Evolutionary conservation across 2,113 vertebrate genomes (phyloP).

Genomic region (Labrus mixtus): DNA sequence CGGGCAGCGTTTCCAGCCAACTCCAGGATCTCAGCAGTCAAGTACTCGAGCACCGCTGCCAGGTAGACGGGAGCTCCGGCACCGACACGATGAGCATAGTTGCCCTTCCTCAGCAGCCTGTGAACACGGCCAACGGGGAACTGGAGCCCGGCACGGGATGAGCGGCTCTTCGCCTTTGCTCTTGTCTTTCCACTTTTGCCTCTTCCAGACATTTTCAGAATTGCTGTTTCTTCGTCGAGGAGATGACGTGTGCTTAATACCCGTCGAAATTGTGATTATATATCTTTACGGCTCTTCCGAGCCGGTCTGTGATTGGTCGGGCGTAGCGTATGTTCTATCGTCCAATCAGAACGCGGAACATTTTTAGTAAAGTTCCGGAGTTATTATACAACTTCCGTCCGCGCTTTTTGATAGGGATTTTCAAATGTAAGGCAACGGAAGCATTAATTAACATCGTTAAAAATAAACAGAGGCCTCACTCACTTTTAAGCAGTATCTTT

Average conservation of each 20-base stretch:
- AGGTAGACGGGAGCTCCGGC: constrained; percentile 33
- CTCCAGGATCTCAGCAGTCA: constrained; percentile 43
- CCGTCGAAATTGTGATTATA: background rate
- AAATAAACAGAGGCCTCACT: too few relatives aligned
- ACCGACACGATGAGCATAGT: constrained; percentile 18
- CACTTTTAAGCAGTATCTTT: too few relatives aligned
- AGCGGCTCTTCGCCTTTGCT: constrained; percentile 29
- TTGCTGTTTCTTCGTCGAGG: background rate
- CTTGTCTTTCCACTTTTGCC: constrained; percentile 19
- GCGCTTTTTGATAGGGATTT: background rate
- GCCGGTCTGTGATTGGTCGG: constrained; percentile 10
- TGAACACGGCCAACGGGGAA: constrained; percentile 52
- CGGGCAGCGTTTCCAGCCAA: constrained; percentile 35
- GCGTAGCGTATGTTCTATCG: fast-evolving
- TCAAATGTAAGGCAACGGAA: constrained; percentile 1
- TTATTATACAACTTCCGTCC: background rate
- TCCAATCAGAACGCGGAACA: constrained; percentile 21
- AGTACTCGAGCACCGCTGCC: constrained; percentile 17
- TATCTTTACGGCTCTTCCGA: fast-evolving
- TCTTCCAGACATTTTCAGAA: constrained; percentile 33
- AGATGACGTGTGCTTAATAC: background rate
- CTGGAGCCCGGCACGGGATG: constrained; percentile 29
- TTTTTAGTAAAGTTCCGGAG: fast-evolving
- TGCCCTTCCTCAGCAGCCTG: constrained; percentile 44
- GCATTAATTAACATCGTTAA: too few relatives aligned